Percentiles rank a stretch among this genome's conserved stretches.
Evolutionary conservation across 2,113 vertebrate species (phyloP).

Genomic region (Trematocara zebra): DNA sequence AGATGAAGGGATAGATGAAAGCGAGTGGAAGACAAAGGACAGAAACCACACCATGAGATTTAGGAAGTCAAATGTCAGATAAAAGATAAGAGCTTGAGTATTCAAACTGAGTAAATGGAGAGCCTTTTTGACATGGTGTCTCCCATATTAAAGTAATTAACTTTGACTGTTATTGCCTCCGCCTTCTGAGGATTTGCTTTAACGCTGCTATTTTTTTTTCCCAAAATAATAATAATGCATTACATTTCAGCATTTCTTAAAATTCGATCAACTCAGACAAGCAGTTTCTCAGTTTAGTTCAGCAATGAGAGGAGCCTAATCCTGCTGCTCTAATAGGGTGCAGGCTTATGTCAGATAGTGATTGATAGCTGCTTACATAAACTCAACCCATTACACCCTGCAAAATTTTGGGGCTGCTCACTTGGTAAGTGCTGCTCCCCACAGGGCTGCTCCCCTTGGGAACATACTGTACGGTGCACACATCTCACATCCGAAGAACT

Average conservation of each 20-base stretch:
- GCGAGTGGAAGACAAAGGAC: background rate
- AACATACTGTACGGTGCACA: slow-evolving; percentile 29
- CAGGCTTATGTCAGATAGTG: slow-evolving; percentile 58
- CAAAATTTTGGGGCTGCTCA: slow-evolving; percentile 42
- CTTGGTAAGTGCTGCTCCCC: slow-evolving; percentile 44
- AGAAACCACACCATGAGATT: slow-evolving; percentile 10
- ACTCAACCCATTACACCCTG: slow-evolving; percentile 43
- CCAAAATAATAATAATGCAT: slow-evolving; percentile 11
- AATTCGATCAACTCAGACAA: slow-evolving; percentile 24
- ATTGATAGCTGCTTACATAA: slow-evolving; percentile 67
- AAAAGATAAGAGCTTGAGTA: slow-evolving; percentile 22
- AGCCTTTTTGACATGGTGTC: slow-evolving; percentile 3
- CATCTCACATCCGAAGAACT: slow-evolving; percentile 45
- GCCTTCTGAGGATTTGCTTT: background rate
- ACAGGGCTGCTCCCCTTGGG: slow-evolving; percentile 15
- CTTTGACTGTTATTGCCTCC: background rate
- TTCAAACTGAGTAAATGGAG: background rate
- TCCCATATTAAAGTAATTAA: slow-evolving; percentile 17
- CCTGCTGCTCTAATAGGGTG: slow-evolving; percentile 45
- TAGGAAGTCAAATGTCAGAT: slow-evolving; percentile 16
- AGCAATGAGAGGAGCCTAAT: slow-evolving; percentile 38
- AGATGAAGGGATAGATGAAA: slow-evolving; percentile 39
- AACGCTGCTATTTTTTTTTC: background rate
- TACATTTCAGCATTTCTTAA: slow-evolving; percentile 6
- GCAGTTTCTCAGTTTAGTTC: slow-evolving; percentile 15